Base-by-base conservation (phyloP, 2,797 vertebrate species). In the Cirrhinus mrigala region DNA sequence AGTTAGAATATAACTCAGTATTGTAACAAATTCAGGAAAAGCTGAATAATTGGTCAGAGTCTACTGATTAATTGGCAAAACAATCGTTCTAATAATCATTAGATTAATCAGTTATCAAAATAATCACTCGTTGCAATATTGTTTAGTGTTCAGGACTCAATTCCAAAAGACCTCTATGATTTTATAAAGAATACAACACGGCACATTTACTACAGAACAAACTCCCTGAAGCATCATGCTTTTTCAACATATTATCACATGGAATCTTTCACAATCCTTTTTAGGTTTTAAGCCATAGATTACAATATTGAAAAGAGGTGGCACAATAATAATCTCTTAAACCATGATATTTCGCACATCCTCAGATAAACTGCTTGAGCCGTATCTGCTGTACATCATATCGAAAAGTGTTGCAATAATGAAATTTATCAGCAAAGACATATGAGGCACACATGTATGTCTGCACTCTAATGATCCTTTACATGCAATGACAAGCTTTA, bases 391-490 rank as follows among this genome's bases (percentile, higher is more conserved):
- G 69, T 85, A 88, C 52, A 84, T 48, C 20, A 50, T 77, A 27
- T 88, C 85, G 44, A 88, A 86, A 54, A 88, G 77, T 16, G 84
- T 50, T 22, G 77, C 68, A 33, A 86, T 12, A 29, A 27, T 70
- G 15, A 84, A 83, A 44, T 84, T 86, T 8, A 83, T 5, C 7
- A 88, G 20, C 4, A 62, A 88, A 10, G 84, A 24, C 4, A 88
- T 22, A 80, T 86, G 87, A 33, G 87, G 87, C 44, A 83, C 77
- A 83, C 85, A 84, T 5, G 85, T 88, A 15, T 20, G 75, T 83
- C 78, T 88, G 80, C 79, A 83, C 1, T 88, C 84, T 16, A 56
- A 52, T 48, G 87, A n/a, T n/a, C n/a, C 70, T 56, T 44, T 82
- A 66, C 87, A 85, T 56, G 87, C 79, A 56, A 40, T 40, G 37